Percentiles rank a stretch among this genome's conserved stretches.
Evolutionary conservation across 2,888 invertebrate species (phyloP).

Genomic region (Apodemia zela): DNA sequence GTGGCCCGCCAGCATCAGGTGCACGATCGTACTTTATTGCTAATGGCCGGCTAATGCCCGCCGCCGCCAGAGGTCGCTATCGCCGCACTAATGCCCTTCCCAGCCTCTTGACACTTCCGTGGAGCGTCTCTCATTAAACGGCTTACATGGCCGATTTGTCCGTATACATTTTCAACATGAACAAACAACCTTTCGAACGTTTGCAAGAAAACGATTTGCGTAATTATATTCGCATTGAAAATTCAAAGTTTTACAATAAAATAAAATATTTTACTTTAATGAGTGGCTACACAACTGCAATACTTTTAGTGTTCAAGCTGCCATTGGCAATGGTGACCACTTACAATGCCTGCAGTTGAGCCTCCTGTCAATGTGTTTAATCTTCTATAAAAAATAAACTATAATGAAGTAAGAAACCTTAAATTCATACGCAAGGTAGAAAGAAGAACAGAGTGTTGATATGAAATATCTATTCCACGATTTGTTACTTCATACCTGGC

Average conservation of each 20-base stretch:
- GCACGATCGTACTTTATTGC: constrained; percentile 13
- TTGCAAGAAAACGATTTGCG: not conserved
- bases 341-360: no score
- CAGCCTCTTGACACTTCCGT: constrained; percentile 5
- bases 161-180: not conserved
- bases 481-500: no score
- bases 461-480: no score
- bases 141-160: not conserved
- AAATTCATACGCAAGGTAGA: no score
- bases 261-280: no score
- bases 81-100: constrained; percentile 2
- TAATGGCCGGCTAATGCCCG: constrained; percentile 2
- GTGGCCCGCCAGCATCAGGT: constrained; percentile 7
- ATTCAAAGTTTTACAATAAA: not conserved
- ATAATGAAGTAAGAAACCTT: no score
- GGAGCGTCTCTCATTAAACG: constrained; percentile 5
- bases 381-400: no score
- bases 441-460: no score
- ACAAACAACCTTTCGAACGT: not conserved
- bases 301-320: no score
- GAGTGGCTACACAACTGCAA: no score
- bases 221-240: not conserved
- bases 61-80: not conserved
- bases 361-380: no score
- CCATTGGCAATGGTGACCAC: no score